Base-by-base conservation (phyloP, 2,797 vertebrate genomes). In the Pteropus rufus region DNA sequence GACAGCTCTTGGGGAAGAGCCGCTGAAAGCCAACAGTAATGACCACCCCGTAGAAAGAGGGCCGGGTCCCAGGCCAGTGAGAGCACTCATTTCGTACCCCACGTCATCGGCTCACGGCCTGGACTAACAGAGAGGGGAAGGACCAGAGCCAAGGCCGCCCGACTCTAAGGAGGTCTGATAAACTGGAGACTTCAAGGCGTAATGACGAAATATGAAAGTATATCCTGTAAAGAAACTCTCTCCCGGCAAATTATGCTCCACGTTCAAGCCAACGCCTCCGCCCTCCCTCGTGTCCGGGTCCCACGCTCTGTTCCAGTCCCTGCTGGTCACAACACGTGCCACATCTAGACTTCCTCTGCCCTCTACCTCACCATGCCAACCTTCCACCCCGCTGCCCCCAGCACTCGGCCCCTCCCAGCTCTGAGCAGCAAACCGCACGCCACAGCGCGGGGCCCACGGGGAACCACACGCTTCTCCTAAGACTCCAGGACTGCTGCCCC, bases 191-290 rank as follows among this genome's bases (percentile, higher is more conserved):
- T n/a, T n/a, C 54, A 21, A 3, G 52, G 60, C 15, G 62, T 69
- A 60, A 46, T 65, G 39, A 10, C 21, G 0, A 1, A 0, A 14
- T 2, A 4, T 1, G 15, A 52, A 54, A 10, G 7, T 3, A 1
- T 46, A 2, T 11, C 15, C 39, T 2, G 1, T 7, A 26, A 16
- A 24, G 44, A 64, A 39, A 10, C 18, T 46, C 70, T 67, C 91
- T 54, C 44, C 44, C 3, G 18, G 24, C 31, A n/a, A 14, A n/a
- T 1, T 0, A 10, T 0, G 16, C 24, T 10, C 52, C 11, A 1
- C 1, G 1, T 9, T 12, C 41, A 2, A 4, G 11, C 26, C 1
- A 3, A 7, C 58, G 5, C 5, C 29, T 3, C 67, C 19, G 2
- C 69, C 56, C 64, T 67, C 34, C 26, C 72, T 10, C n/a, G 12